phyloP scores from a whole-genome alignment of 2,113 vertebrate species.

The Oceanites oceanicus region DNA sequence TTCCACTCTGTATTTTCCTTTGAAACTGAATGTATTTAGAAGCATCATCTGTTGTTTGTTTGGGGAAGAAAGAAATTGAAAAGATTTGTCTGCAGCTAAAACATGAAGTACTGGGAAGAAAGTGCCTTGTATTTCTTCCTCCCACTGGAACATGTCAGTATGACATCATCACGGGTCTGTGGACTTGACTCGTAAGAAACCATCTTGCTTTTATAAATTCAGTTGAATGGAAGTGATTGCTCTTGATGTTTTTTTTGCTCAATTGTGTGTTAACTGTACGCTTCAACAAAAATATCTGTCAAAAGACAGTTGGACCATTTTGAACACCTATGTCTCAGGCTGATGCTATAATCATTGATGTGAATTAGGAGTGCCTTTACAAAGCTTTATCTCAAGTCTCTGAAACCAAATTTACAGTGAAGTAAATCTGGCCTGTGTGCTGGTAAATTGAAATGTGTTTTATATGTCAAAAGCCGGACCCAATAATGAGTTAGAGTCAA shows the following conservation, averaged over 20 bases:
- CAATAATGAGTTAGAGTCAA: neutral
- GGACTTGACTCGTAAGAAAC: neutral
- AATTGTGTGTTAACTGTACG: neutral
- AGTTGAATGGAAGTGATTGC: neutral
- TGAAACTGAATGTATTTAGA: neutral
- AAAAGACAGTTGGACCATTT: neutral
- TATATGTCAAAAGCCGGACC: neutral
- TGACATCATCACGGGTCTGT: neutral
- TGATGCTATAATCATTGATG: neutral
- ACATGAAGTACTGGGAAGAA: neutral
- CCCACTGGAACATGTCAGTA: neutral
- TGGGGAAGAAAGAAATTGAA: neutral
- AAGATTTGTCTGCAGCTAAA: neutral
- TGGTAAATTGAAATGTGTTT: neutral
- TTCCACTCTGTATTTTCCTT: neutral
- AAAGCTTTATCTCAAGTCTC: neutral
- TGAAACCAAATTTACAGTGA: neutral
- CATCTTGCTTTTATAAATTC: neutral
- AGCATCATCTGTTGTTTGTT: neutral
- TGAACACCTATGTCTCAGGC: neutral
- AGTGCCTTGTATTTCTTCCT: neutral
- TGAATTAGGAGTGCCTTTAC: neutral
- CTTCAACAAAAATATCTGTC: neutral
- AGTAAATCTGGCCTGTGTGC: neutral
- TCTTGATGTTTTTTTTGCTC: neutral